These are phyloP conservation scores for Neolamprologus ventralis DNA, from an alignment of 2,113 vertebrate genomes.

Conservation along the genomic window DNA sequence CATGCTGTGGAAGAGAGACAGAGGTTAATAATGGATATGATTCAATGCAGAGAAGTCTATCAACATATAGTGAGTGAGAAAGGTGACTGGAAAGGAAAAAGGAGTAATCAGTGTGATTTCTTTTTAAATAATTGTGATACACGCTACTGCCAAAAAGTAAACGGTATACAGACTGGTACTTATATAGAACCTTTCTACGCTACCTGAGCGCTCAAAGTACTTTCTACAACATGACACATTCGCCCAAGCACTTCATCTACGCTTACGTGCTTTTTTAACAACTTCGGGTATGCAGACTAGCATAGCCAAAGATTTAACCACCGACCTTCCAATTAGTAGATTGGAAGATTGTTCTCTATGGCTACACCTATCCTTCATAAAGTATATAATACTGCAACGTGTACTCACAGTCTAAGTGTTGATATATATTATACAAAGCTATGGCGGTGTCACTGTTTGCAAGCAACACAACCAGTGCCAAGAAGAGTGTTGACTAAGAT, in stretches of 20 bases:
- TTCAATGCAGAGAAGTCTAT: too few species aligned
- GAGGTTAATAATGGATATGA: rapidly evolving
- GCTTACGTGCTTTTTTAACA: background rate
- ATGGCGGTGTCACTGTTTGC: background rate
- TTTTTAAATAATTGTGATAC: background rate
- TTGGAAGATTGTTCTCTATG: background rate
- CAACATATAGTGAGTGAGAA: rapidly evolving
- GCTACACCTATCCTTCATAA: background rate
- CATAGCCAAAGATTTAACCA: background rate
- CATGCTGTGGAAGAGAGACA: too few species aligned
- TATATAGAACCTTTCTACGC: background rate
- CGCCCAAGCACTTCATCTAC: background rate
- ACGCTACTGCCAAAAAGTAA: background rate
- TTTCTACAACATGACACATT: background rate
- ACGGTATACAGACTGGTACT: background rate
- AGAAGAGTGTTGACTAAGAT: background rate
- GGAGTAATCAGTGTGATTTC: background rate
- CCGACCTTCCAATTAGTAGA: background rate
- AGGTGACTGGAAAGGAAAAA: too few species aligned
- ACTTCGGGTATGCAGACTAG: background rate
- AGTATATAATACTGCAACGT: background rate
- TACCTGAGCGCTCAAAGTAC: background rate
- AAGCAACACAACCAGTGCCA: background rate
- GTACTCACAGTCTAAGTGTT: background rate
- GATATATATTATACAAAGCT: background rate